Evolutionary conservation across 2,113 vertebrate genomes (phyloP), one percentile per base, ranked within the genome.

Genomic region (Zapornia atra): DNA sequence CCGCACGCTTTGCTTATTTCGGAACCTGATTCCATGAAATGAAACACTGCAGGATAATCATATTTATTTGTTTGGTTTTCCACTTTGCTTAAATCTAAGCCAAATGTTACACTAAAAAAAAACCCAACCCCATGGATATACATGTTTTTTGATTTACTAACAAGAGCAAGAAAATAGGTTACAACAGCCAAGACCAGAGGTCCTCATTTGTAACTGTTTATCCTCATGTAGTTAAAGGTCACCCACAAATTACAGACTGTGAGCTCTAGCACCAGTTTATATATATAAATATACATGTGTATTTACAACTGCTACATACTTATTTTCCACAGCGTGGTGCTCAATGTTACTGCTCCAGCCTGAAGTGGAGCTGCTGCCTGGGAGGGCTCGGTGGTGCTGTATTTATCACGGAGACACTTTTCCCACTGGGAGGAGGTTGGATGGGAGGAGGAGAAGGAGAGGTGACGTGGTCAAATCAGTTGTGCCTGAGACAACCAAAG

Each of bases 41-140:
- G 7, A 92, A 96, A 88, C 79, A 56, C 44, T 82, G 66, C 28
- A 81, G 78, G 78, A 92, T 91, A 96, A 95, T 93, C 86, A 36
- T 91, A 96, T 93, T 93, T 83, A 78, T 94, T 97, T 97, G 81
- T 90, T 97, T 97, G 75, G 71, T 65, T 97, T 97, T 92, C 88
- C 91, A 95, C 94, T 95, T 91, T 89, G 88, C 90, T 94, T 92
- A 97, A 97, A 96, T 97, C 86, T 92, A 97, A 97, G 92, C 92
- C 97, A 97, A 97, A 96, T 96, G 88, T 96, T 96, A n/a, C 72
- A 54, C 75, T 86, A 65, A 94, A 82, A 88, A 86, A 88, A 88
- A 48, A 48, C 13, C 48, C 48, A 88, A 33, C 6, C 56, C 78
- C 71, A 60, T 40, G 86, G 78, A 94, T 83, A 64, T 89, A 78